Evolutionary conservation across 2,888 invertebrate species (phyloP).

Genomic region (Brachynemurus nebulosus): DNA sequence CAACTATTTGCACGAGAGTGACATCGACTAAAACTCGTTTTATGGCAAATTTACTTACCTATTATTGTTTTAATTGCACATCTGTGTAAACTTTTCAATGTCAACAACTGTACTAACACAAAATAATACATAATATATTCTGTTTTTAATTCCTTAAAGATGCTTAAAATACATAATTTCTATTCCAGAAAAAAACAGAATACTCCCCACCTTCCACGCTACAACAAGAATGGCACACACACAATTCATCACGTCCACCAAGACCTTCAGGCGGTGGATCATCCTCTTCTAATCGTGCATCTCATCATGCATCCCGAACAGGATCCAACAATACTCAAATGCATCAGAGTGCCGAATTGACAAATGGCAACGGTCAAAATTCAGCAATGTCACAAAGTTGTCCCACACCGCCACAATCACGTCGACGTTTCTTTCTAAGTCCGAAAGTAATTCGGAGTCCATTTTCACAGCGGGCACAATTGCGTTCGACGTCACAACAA

Average conservation of each 20-base stretch:
- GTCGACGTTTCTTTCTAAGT: constrained; percentile 69
- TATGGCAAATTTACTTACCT: no score
- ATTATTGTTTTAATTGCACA: no score
- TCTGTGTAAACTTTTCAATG: no score
- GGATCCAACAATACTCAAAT: background rate
- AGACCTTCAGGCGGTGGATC: constrained; percentile 35
- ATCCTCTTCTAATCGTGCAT: constrained; percentile 43
- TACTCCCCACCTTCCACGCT: background rate
- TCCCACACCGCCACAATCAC: constrained; percentile 63
- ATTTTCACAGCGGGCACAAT: constrained; percentile 42
- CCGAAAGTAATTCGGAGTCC: constrained; percentile 68
- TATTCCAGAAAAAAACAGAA: background rate
- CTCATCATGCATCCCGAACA: constrained; percentile 21
- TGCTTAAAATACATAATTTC: no score
- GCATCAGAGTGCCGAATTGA: constrained; percentile 14
- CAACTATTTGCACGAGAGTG: no score
- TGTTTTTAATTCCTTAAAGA: no score
- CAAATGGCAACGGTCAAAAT: constrained; percentile 21
- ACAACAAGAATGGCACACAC: background rate
- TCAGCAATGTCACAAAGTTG: constrained; percentile 58
- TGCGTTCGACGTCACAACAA: background rate
- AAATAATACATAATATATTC: no score
- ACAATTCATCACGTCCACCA: constrained; percentile 1
- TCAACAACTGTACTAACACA: no score
- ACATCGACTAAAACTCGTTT: no score